phyloP scores from a whole-genome alignment of 2,888 invertebrate genomes.

The Dolomedes plantarius region DNA sequence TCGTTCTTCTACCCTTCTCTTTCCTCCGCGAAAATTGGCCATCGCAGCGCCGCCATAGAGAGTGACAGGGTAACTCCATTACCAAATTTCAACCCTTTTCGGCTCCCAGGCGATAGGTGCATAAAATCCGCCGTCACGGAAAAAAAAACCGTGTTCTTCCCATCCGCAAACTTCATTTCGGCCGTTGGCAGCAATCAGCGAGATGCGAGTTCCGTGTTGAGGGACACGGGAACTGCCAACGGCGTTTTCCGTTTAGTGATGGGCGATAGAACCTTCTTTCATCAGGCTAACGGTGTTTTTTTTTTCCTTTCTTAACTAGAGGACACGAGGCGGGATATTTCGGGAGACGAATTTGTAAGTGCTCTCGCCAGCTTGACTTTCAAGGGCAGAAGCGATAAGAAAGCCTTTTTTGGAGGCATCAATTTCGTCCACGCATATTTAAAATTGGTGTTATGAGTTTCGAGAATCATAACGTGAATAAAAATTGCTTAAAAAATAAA shows the following conservation, averaged over 20 bases:
- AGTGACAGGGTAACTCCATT: neutral
- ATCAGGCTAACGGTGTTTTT: neutral
- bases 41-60: no score
- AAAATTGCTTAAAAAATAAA: no score
- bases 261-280: neutral
- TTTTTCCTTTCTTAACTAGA: neutral
- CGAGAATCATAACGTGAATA: no score
- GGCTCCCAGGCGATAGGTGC: neutral
- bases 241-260: neutral
- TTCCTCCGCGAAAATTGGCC: no score
- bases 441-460: no score
- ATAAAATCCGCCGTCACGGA: neutral
- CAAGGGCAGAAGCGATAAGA: no score
- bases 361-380: no score
- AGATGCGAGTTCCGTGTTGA: neutral
- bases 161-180: neutral
- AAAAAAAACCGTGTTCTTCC: neutral
- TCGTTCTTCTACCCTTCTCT: no score
- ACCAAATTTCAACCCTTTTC: neutral
- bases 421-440: no score
- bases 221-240: neutral
- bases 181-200: neutral
- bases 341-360: no score
- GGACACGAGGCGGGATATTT: no score
- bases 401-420: no score